Evolutionary conservation across 2,797 vertebrate species (phyloP).

Genomic region (Peromyscus aztecus): DNA sequence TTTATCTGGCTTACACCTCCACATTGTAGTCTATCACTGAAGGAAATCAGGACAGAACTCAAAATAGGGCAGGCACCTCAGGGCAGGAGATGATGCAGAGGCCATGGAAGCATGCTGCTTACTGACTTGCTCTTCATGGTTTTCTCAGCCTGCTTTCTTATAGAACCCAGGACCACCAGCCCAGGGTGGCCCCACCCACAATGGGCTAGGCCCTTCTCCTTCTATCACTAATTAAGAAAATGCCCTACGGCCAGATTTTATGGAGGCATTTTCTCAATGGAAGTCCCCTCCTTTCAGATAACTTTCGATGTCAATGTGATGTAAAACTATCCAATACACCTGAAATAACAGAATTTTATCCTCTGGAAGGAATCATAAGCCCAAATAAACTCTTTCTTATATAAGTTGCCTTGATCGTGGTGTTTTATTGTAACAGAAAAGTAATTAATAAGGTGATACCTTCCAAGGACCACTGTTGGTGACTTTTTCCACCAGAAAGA

Average conservation of each 20-base stretch:
- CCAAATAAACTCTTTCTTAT: not conserved
- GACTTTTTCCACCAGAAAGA: not conserved
- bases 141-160: not conserved
- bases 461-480: not conserved
- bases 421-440: not conserved
- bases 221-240: not conserved
- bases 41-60: not conserved
- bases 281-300: not conserved
- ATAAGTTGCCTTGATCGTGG: not conserved
- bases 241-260: not conserved
- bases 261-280: no score
- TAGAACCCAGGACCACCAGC: no score
- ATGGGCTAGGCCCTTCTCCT: no score
- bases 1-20: not conserved
- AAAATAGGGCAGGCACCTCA: not conserved
- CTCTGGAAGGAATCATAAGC: not conserved
- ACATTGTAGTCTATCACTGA: not conserved
- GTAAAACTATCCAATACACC: not conserved
- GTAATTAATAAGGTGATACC: not conserved
- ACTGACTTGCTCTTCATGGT: not conserved
- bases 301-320: not conserved
- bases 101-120: not conserved
- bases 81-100: not conserved
- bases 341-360: not conserved
- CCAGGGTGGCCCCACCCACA: no score